Evolutionary conservation across 2,797 vertebrate genomes (phyloP), one percentile per base, ranked within the genome.

Genomic region (Leucoraja ocellata): DNA sequence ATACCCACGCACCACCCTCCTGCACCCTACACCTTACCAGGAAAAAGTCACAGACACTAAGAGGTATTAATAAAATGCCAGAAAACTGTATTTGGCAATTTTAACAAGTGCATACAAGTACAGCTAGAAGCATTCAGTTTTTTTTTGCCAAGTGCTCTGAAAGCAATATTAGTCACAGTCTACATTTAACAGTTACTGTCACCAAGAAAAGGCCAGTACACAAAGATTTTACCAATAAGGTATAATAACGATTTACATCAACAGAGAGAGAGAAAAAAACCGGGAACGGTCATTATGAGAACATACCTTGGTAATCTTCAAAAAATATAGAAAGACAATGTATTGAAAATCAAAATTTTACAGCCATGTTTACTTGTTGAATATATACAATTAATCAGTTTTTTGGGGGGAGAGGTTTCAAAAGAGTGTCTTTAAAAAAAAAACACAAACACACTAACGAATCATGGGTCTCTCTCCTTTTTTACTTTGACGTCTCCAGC

Each of bases 71-170:
- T 98, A 99, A 98, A 98, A 98, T 96, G 98, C 98, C 98, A 98
- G 97, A 99, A 86, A 98, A 98, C 97, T 99, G 98, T 99, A 99
- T 99, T 99, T 99, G 98, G 98, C 98, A 98, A 98, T 98, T 96
- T 97, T 97, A 98, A 97, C 98, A 98, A 99, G 98, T 99, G 98
- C 98, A 98, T 98, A 99, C 98, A 99, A 98, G 98, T 98, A 99
- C 98, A 98, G 97, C 98, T 99, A 98, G 96, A 99, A 99, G 98
- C 98, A 97, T 98, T 98, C 97, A 98, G 96, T 95, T 98, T 98
- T 86, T 81, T 86, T 86, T 86, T 97, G 97, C 98, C 98, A 99
- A 99, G 98, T 99, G 98, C 98, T 99, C 98, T 98, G 98, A 98
- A 98, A 98, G 97, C 98, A 98, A 98, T 97, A 97, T 98, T 98